Evolutionary conservation across 2,888 invertebrate genomes (phyloP).

Genomic region (Eremobia ochroleuca): DNA sequence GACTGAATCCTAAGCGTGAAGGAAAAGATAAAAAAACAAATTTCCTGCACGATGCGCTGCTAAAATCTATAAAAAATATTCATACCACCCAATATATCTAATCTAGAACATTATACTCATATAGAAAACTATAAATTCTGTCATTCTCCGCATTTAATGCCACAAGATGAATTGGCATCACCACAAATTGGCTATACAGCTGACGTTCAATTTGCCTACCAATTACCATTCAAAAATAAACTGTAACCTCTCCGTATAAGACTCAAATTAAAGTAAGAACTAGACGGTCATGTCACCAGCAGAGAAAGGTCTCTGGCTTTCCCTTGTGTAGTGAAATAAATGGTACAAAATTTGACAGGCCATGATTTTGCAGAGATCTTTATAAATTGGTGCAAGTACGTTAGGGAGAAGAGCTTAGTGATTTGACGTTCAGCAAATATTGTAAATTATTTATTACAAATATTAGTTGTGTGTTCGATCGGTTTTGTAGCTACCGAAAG

Average conservation of each 20-base stretch:
- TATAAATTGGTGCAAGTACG: conserved; percentile 56
- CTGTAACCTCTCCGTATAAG: conserved; percentile 47
- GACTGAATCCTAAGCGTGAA: neutral
- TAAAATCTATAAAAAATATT: conserved; percentile 53
- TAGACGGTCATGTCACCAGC: conserved; percentile 32
- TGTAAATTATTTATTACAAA: conserved; percentile 76
- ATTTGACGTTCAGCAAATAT: conserved; percentile 76
- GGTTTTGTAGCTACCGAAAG: conserved; percentile 43
- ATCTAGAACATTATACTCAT: conserved; percentile 69
- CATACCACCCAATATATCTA: conserved; percentile 65
- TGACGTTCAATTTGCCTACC: conserved; percentile 71
- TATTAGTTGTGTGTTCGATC: conserved; percentile 58
- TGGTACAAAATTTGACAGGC: neutral
- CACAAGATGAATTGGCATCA: conserved; percentile 83
- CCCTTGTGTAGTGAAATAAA: conserved; percentile 1
- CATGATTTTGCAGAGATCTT: conserved; percentile 48
- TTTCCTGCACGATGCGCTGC: neutral
- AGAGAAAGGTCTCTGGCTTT: conserved; percentile 45
- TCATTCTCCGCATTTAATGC: conserved; percentile 80
- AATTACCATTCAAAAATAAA: conserved; percentile 53
- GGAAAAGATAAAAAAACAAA: neutral
- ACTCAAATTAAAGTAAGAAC: conserved; percentile 19
- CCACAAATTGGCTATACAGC: conserved; percentile 83
- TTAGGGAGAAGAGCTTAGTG: conserved; percentile 71
- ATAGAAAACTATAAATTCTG: conserved; percentile 79